phyloP scores from a whole-genome alignment of 2,797 vertebrate species.

The Onychomys torridus region DNA sequence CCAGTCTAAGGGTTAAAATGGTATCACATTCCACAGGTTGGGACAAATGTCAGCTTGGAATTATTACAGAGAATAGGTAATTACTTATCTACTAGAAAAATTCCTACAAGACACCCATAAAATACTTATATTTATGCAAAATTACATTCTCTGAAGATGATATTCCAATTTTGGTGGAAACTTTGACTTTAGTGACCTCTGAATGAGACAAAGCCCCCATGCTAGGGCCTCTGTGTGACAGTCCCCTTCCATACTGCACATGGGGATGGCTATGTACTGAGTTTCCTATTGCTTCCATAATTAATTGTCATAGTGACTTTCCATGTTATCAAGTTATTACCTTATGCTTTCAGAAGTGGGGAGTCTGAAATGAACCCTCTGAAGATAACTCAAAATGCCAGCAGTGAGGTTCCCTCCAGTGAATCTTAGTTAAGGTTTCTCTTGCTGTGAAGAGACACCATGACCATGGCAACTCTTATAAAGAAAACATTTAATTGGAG shows the following conservation, averaged over 20 bases:
- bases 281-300: background rate
- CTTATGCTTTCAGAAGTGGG: background rate
- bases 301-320: background rate
- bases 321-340: background rate
- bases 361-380: background rate
- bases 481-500: background rate
- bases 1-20: background rate
- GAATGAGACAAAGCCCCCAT: background rate
- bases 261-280: background rate
- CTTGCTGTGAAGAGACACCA: background rate
- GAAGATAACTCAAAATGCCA: background rate
- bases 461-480: background rate
- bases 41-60: background rate
- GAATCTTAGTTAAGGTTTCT: background rate
- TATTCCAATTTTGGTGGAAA: background rate
- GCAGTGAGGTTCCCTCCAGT: background rate
- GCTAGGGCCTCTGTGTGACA: background rate
- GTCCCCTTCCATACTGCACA: background rate
- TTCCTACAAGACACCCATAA: background rate
- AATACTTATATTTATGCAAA: slow-evolving; percentile 8
- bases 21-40: background rate
- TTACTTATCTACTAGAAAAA: background rate
- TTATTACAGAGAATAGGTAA: background rate
- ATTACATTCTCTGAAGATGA: slow-evolving; percentile 18
- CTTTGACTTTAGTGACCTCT: background rate